phyloP scores from a whole-genome alignment of 2,113 vertebrate genomes.

The Hemibates koningsi region DNA sequence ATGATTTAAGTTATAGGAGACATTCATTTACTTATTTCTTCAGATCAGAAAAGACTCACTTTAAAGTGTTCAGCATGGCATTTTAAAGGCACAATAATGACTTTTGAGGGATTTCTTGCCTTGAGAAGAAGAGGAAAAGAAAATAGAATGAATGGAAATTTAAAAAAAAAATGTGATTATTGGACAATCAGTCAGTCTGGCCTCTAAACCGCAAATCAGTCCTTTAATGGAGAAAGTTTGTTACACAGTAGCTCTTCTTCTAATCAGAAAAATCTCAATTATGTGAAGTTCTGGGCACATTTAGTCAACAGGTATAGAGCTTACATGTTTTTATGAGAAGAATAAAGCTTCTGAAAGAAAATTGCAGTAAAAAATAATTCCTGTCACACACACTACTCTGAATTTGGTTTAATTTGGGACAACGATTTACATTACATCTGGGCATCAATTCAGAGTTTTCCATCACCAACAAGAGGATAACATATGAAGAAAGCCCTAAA shows the following conservation, averaged over 20 bases:
- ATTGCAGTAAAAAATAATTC: background rate
- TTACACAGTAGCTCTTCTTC: background rate
- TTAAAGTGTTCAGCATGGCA: background rate
- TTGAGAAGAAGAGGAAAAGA: background rate
- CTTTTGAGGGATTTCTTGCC: background rate
- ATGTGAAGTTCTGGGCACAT: background rate
- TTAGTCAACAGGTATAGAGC: background rate
- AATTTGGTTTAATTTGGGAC: background rate
- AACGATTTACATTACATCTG: background rate
- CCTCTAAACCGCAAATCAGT: background rate
- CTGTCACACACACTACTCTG: background rate
- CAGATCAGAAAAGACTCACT: background rate
- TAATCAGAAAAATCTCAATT: background rate
- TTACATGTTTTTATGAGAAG: background rate
- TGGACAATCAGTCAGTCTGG: background rate
- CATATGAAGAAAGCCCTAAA: background rate
- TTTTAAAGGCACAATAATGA: background rate
- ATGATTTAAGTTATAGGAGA: background rate
- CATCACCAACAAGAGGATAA: background rate
- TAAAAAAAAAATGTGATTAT: rapidly evolving
- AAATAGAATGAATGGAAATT: background rate
- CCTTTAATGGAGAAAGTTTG: background rate
- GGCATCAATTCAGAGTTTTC: background rate
- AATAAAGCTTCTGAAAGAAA: background rate
- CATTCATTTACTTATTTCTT: background rate